phyloP scores from a whole-genome alignment of 2,888 invertebrate species.

The Xestoiulus laeticollis region DNA sequence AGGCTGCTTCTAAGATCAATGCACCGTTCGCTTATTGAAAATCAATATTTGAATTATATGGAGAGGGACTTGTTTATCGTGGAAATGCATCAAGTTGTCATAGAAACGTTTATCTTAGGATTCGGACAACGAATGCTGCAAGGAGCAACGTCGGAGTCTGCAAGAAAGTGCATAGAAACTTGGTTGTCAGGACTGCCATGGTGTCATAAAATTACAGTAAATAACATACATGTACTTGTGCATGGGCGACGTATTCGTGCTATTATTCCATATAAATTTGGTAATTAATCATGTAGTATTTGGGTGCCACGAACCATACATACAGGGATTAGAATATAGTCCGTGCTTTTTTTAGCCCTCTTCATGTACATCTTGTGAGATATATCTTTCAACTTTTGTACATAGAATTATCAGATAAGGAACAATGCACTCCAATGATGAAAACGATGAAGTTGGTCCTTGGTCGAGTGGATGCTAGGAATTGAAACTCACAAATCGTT shows the following conservation, averaged over 20 bases:
- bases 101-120: slow-evolving; percentile 27
- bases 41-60: slow-evolving; percentile 37
- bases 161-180: too few relatives aligned
- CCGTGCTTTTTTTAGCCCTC: background rate
- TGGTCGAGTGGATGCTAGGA: background rate
- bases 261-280: background rate
- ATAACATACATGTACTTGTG: background rate
- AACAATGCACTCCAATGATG: background rate
- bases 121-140: background rate
- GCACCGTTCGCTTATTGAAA: background rate
- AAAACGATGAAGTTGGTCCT: background rate
- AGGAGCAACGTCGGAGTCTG: background rate
- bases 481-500: background rate
- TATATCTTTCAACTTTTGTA: background rate
- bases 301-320: background rate
- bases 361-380: background rate
- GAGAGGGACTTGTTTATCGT: slow-evolving; percentile 21
- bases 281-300: slow-evolving; percentile 18
- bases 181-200: background rate
- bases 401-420: slow-evolving; percentile 1
- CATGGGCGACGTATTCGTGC: background rate
- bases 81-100: slow-evolving; percentile 20
- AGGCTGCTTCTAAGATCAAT: background rate
- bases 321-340: background rate
- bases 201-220: slow-evolving; percentile 8